Base-by-base conservation (phyloP, 2,888 invertebrate species). In the Malthinus seriepunctatus region DNA sequence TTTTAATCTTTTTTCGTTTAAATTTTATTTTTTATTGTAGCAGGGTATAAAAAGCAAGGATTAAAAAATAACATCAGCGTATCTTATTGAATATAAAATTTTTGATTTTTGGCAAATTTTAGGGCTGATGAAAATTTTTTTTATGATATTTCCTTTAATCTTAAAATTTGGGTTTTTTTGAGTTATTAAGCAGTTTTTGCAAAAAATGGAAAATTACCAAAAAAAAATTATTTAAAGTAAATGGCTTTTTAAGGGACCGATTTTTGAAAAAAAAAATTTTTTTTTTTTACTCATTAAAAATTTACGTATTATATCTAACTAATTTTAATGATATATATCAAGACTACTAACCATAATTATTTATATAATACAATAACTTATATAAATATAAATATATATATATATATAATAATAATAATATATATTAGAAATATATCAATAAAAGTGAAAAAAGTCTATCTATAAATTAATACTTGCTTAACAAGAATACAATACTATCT, bases 401-500 rank as follows among this genome's bases (percentile, higher is more conserved):
- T 23, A 23, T 23, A 23, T 23, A 23, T 65, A 51, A 51, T 53
- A 60, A 57, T 63, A 55, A 60, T 56, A 67, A 66, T 67, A 70
- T 67, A 69, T 62, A 68, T 65, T 50, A 23, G 23, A 23, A 23
- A 23, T 23, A 23, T 3, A 23, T 23, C 23, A 23, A 23, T 23
- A 23, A 23, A 23, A 23, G 23, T 23, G 23, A 23, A 23, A 23
- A 23, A 23, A 60, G 56, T 64, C 67, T 65, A 72, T 73, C 51
- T 64, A 63, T 60, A 57, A 60, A 60, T 23, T 56, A 76, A 76
- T 74, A 74, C 75, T 74, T 76, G 76, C 76, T 76, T 75, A 78
- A 77, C 73, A 76, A 75, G 55, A 76, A 76, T 76, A 75, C 76
- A 52, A 37, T 56, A 65, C 69, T 73, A 68, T 63, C 54, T 55